Evolutionary conservation across 2,888 invertebrate genomes (phyloP).

Genomic region (Meandrusa payeni): DNA sequence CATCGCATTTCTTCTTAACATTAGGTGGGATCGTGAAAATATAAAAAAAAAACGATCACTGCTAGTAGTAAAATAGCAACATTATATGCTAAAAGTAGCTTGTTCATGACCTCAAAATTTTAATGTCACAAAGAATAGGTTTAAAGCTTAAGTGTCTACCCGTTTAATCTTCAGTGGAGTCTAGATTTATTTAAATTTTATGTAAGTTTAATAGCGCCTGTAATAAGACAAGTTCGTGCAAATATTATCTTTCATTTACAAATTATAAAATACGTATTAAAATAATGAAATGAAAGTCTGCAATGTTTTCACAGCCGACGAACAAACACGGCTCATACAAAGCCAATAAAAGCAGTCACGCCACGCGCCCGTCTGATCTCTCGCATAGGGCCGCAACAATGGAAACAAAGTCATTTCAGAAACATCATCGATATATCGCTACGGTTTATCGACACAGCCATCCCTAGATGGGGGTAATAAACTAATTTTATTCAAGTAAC

Average conservation of each 20-base stretch:
- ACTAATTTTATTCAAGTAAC: constrained; percentile 23
- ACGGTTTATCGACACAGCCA: constrained; percentile 14
- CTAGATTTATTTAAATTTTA: no score
- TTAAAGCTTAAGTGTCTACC: no score
- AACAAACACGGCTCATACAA: constrained; percentile 35
- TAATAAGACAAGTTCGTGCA: background rate
- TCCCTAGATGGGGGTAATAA: constrained; percentile 24
- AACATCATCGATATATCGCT: constrained; percentile 35
- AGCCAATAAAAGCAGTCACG: constrained; percentile 45
- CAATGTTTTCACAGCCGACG: constrained; percentile 45
- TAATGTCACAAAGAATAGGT: no score
- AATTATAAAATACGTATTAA: constrained; percentile 29
- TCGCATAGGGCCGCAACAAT: constrained; percentile 39
- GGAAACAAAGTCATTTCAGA: constrained; percentile 49
- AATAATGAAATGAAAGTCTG: constrained; percentile 55
- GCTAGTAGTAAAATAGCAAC: no score
- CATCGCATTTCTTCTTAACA: no score
- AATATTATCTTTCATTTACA: constrained; percentile 34
- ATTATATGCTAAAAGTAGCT: no score
- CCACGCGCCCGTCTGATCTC: constrained; percentile 41
- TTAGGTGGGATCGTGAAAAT: no score
- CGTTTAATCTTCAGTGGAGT: no score
- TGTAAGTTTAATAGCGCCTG: no score
- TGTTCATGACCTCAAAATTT: no score
- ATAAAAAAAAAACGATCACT: no score